These are phyloP conservation scores for Scolopax rusticola DNA, from an alignment of 2,797 vertebrate species.

Conservation along the genomic window DNA sequence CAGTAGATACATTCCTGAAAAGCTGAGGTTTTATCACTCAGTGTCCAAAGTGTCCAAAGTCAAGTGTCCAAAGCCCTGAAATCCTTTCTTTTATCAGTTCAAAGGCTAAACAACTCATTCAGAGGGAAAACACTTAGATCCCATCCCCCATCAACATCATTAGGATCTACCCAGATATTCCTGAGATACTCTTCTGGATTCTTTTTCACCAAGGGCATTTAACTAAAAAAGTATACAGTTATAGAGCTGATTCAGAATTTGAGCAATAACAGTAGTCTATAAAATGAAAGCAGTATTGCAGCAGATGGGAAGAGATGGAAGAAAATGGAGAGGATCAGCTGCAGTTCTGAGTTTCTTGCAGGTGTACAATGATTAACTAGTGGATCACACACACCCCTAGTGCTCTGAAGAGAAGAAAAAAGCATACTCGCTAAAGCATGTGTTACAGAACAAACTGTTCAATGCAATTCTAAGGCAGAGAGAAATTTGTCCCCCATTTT, in stretches of 20 bases:
- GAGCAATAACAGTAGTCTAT: neutral
- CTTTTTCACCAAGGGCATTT: neutral
- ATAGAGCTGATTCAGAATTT: neutral
- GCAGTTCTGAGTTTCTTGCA: neutral
- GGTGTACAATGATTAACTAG: neutral
- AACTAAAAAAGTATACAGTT: neutral
- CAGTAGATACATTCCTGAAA: neutral
- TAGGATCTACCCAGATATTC: neutral
- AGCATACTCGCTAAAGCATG: neutral
- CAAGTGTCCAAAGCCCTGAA: neutral
- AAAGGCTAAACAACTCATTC: neutral
- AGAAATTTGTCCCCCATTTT: constrained; percentile 38
- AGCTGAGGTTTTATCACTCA: neutral
- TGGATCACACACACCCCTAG: neutral
- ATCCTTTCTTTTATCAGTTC: neutral
- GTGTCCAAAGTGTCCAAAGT: neutral
- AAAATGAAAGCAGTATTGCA: neutral
- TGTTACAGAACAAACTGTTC: neutral
- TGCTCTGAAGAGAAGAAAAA: neutral
- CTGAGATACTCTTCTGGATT: neutral
- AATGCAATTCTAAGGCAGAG: neutral
- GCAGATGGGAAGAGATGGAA: neutral
- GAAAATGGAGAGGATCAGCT: neutral
- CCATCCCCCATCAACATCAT: neutral
- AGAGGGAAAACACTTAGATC: neutral